Base-by-base conservation (phyloP, 2,888 invertebrate genomes). In the Allolobophora icterica region DNA sequence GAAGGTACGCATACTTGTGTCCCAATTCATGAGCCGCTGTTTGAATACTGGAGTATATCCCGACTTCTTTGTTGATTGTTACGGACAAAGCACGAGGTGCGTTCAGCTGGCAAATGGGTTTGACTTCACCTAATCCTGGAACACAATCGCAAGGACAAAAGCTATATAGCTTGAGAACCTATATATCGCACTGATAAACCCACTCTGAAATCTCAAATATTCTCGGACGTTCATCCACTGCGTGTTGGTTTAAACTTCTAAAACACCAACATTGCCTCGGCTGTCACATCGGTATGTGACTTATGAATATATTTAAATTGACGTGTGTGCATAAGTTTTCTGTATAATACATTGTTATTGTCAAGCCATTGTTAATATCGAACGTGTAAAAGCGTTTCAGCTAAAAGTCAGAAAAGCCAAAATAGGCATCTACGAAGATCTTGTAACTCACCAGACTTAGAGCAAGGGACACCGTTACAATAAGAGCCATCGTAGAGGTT, bases 21-120 rank as follows among this genome's bases (percentile, higher is more conserved):
- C 93, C 94, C 38, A 94, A 89, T 84, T 94, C 94, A 84, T 94
- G 94, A 5, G 93, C 92, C 3, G 90, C 91, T 19, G 93, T 93
- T 45, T 92, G 91, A 30, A 91, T 92, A 38, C 92, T 45, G 33
- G 91, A 91, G 87, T 91, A 92, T 21, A 89, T 42, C 15, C 93
- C 92, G 17, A 45, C n/a, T 52, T 93, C 93, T 38, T 84, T 89
- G 91, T 90, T 91, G 87, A 93, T 91, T 19, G 92, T 89, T 40
- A 90, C 92, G 8, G 90, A 33, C 33, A 34, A n/a, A 2, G 83
- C 33, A 40, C 83, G 87, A 34, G 87, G 87, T 35, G 87, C 4
- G n/a, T 33, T 35, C 87, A 87, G 13, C 24, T 87, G 24, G 34
- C 92, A 92, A 15, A 91, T 34, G 21, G 45, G 40, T 15, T n/a